A percentile compares a stretch with the other conserved stretches of the same genome.
These are phyloP conservation scores for Triplophysa rosa DNA, from an alignment of 2,113 vertebrate species.

Conservation along the genomic window DNA sequence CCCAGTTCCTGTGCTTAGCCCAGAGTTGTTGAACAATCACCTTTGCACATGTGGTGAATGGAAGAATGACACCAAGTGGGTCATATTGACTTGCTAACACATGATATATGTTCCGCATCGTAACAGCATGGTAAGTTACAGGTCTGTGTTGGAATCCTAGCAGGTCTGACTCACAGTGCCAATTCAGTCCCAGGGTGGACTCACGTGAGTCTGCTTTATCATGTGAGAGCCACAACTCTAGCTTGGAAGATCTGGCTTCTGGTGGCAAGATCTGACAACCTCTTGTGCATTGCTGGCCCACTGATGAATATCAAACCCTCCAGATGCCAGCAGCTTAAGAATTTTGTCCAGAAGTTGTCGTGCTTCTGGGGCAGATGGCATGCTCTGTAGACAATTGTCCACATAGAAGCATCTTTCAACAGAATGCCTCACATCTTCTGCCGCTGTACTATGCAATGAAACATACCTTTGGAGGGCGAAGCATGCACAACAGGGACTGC, in stretches of 20 bases:
- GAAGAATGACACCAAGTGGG: background rate
- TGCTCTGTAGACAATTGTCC: background rate
- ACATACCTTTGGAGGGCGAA: too few species aligned
- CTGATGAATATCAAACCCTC: background rate
- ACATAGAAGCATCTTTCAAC: background rate
- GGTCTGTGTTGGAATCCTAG: background rate
- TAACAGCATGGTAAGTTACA: too few species aligned
- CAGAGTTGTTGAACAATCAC: background rate
- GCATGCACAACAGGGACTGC: background rate
- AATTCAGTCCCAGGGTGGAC: background rate
- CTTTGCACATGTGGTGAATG: background rate
- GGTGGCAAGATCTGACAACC: background rate
- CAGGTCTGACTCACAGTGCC: background rate
- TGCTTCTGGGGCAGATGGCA: too few species aligned
- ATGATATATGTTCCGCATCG: background rate
- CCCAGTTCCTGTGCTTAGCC: background rate
- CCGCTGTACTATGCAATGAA: background rate
- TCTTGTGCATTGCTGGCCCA: background rate
- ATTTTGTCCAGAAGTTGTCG: too few species aligned
- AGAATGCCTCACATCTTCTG: background rate
- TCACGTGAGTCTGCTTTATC: background rate
- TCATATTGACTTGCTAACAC: background rate
- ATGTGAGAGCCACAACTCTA: background rate
- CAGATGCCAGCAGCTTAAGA: too few species aligned
- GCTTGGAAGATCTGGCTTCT: background rate